phyloP scores from a whole-genome alignment of 53 echinoderm and acorn worm species.

The Zoroaster sp. region DNA sequence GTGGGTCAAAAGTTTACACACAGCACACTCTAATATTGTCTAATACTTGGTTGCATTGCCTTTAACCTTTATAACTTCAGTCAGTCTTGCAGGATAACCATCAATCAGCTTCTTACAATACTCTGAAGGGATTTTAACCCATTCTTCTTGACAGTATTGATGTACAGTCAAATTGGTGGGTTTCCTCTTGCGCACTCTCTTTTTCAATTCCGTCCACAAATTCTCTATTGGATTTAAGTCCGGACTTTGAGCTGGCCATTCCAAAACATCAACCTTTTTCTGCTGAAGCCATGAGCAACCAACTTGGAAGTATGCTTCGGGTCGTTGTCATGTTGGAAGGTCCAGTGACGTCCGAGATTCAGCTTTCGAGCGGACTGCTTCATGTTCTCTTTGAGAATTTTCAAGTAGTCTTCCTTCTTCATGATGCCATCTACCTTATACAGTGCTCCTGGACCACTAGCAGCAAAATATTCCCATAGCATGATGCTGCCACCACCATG shows the following conservation, averaged over 20 bases:
- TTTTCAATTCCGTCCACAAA: constrained; percentile 4
- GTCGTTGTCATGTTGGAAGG: neutral
- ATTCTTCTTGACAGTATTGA: neutral
- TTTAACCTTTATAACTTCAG: neutral
- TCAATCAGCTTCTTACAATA: neutral
- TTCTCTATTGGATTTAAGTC: neutral
- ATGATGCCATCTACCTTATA: constrained; percentile 13
- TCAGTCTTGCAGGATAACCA: neutral
- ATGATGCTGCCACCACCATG: constrained; percentile 35
- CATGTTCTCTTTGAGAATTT: neutral
- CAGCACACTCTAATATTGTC: neutral
- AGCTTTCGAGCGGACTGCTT: neutral
- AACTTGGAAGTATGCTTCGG: neutral
- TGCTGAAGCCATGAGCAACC: neutral
- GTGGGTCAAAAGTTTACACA: too few species aligned
- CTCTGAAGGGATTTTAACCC: neutral
- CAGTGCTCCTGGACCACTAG: neutral
- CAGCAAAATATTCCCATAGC: constrained; percentile 1
- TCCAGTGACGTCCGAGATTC: neutral
- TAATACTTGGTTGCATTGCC: neutral
- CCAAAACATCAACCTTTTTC: neutral
- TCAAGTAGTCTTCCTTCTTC: neutral
- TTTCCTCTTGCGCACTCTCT: neutral
- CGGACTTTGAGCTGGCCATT: neutral
- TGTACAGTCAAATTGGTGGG: neutral